These are phyloP conservation scores for Semnornis frantzii DNA, from an alignment of 2,113 vertebrate genomes.

Conservation along the genomic window DNA sequence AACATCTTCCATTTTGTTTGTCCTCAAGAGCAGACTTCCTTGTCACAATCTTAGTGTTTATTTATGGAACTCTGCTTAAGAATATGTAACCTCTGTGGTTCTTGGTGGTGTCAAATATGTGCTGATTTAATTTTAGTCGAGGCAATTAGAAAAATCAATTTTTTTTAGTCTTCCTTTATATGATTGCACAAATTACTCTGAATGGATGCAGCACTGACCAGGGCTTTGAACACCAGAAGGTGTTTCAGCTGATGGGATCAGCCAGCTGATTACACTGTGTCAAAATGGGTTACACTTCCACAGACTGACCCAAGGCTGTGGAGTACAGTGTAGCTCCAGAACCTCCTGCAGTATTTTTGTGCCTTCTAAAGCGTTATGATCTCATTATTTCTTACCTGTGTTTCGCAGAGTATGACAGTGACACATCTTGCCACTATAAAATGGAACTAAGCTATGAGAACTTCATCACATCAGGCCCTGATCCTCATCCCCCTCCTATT, in stretches of 20 bases:
- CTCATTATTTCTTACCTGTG: background rate
- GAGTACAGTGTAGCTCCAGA: background rate
- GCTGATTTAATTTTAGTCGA: background rate
- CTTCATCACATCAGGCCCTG: conserved; percentile 92
- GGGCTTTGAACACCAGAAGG: background rate
- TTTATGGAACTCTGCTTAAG: no score
- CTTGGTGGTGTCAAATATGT: background rate
- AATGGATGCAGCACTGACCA: background rate
- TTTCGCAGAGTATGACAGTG: conserved; percentile 92
- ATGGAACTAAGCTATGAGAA: conserved; percentile 96
- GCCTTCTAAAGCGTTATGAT: background rate
- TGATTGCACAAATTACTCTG: background rate
- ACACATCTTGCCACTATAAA: conserved; percentile 93
- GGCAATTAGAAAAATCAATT: background rate
- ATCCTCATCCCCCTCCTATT: conserved; percentile 89
- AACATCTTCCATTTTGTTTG: no score
- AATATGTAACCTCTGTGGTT: no score
- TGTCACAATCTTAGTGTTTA: no score
- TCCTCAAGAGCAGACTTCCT: no score
- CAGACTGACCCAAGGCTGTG: background rate
- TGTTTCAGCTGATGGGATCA: background rate
- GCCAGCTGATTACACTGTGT: background rate
- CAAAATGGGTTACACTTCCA: background rate
- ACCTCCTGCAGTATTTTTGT: background rate
- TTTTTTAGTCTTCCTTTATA: background rate